Base-by-base conservation (phyloP, 2,113 vertebrate species). In the Silurus asotus region DNA sequence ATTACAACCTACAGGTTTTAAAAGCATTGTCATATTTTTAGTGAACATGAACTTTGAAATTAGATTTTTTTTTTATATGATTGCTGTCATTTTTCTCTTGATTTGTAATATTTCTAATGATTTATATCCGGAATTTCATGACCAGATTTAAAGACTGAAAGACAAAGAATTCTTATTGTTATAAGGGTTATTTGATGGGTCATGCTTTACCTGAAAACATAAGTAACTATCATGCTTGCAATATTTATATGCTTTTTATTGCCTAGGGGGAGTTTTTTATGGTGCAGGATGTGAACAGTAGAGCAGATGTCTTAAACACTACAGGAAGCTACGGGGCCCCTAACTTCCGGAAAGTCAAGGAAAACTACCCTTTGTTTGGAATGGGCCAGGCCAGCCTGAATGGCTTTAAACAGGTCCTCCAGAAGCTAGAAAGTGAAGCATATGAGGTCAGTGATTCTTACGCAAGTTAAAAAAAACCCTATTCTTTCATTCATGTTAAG, bases 211-310 rank as follows among this genome's bases (percentile, higher is more conserved):
- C 9, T 84, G 6, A 84, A 53, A 77, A 28, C 20, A 75, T 19
- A 13, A 69, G 62, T 82, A 11, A 8, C 10, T 86, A 49, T 82
- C 8, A 56, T 10, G 5, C 28, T 77, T 10, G 65, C 51, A 74
- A 65, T 48, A 67, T 64, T 82, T 75, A 23, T 74, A 74, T 87
- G 45, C 17, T 70, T 82, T 81, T 53, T 80, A 70, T 88, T 90
- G 28, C 81, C 37, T 90, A 97, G 96, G 96, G 96, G 48, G 94
- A 96, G 87, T 97, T 96, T 92, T 97, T 97, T 91, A 93, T 97
- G 94, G 96, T 97, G 74, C 95, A 91, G 86, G 96, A 97, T 9
- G 92, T 96, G 0, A 93, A 95, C 0, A 92, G 93, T 89, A 96
- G 95, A 90, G 89, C 94, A 85, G 96, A 97, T 4, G 89, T 94